phyloP scores from a whole-genome alignment of 2,113 vertebrate genomes.

The Gracilinanus agilis region DNA sequence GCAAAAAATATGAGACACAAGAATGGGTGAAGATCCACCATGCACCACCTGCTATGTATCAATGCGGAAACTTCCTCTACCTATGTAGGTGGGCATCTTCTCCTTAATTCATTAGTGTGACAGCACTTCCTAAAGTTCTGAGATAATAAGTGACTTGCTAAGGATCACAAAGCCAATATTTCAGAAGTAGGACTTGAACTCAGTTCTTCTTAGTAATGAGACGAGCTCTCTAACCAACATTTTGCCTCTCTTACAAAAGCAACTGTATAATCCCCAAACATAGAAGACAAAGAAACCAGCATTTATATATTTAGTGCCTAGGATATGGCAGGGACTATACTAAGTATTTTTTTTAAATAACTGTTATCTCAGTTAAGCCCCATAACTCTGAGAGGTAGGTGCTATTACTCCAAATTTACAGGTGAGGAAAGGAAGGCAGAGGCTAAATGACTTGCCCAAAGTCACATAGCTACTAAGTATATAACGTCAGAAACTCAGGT shows the following conservation, averaged over 20 bases:
- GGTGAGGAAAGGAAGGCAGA: not conserved
- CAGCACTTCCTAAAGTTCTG: not conserved
- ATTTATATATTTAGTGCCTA: not conserved
- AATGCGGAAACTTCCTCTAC: not conserved
- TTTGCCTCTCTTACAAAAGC: not conserved
- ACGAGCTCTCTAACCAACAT: not conserved
- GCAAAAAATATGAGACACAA: not conserved
- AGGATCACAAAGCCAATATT: not conserved
- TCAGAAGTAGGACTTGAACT: not conserved
- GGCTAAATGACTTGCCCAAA: not conserved
- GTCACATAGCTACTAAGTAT: not conserved
- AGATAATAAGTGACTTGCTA: not conserved
- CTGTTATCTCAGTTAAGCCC: not conserved
- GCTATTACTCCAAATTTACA: not conserved
- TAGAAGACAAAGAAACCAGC: not conserved
- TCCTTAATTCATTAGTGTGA: not conserved
- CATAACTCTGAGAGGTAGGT: not conserved
- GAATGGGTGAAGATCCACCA: not conserved
- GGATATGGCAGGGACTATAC: not conserved
- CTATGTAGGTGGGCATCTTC: not conserved
- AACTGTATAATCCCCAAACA: not conserved
- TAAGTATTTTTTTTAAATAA: not conserved
- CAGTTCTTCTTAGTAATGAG: not conserved
- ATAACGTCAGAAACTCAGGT: not conserved
- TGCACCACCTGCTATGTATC: not conserved